These are phyloP conservation scores for Phoenicopterus ruber DNA, from an alignment of 2,113 vertebrate genomes.

Conservation along the genomic window DNA sequence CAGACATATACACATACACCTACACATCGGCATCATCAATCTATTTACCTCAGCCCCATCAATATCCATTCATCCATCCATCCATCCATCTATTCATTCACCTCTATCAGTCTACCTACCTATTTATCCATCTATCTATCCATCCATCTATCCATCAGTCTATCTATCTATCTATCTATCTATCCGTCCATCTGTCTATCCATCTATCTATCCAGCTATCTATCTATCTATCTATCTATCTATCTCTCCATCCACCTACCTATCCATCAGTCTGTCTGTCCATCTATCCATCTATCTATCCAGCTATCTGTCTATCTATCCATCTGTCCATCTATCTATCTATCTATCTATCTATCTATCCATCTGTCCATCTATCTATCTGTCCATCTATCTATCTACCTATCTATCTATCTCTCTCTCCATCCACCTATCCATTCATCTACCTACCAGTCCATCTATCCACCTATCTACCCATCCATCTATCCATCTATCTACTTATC, in stretches of 20 bases:
- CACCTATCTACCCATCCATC: neutral
- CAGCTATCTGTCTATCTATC: neutral
- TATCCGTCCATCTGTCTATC: neutral
- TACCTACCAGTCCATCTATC: neutral
- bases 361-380: neutral
- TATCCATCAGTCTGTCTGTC: neutral
- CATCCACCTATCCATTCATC: neutral
- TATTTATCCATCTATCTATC: too few relatives aligned
- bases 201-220: neutral
- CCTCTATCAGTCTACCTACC: neutral
- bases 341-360: neutral
- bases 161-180: neutral
- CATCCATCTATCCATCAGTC: neutral
- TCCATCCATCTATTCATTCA: neutral
- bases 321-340: neutral
- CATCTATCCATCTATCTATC: neutral
- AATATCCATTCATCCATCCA: neutral
- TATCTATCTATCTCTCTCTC: neutral
- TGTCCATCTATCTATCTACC: neutral
- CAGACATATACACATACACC: too few relatives aligned
- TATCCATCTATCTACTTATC: neutral
- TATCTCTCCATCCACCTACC: neutral
- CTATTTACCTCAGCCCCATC: neutral
- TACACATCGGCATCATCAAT: neutral
- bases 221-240: neutral